These are phyloP conservation scores for Noctua janthina DNA, from an alignment of 2,888 invertebrate genomes.

Conservation along the genomic window DNA sequence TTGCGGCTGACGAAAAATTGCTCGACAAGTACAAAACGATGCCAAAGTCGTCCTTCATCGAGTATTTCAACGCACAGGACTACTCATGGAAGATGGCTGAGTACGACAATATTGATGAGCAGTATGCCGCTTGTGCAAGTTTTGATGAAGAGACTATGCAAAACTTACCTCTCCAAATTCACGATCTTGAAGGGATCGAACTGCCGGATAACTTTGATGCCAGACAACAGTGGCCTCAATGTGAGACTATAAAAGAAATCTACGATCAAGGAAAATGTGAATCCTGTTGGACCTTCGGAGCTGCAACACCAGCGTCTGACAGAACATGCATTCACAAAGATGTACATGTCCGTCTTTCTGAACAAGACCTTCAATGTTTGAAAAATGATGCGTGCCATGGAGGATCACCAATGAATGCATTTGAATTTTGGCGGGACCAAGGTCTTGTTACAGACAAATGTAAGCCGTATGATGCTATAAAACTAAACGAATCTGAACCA, in stretches of 20 bases:
- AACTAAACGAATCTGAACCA: background rate
- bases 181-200: slow-evolving; percentile 1
- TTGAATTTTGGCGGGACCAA: slow-evolving; percentile 5
- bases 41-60: slow-evolving; percentile 41
- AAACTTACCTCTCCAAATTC: slow-evolving; percentile 3
- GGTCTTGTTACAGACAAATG: slow-evolving; percentile 50
- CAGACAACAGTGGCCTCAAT: slow-evolving; percentile 44
- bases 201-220: slow-evolving; percentile 52
- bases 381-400: background rate
- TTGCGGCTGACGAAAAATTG: slow-evolving; percentile 2
- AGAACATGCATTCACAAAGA: slow-evolving; percentile 57
- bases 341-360: slow-evolving; percentile 40
- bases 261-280: slow-evolving; percentile 32
- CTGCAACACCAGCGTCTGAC: slow-evolving; percentile 48
- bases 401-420: background rate
- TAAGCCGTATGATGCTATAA: slow-evolving; percentile 36
- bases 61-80: slow-evolving; percentile 53
- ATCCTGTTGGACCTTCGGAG: slow-evolving; percentile 55
- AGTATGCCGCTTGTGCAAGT: background rate
- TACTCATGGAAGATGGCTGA: slow-evolving; percentile 51
- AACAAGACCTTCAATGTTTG: slow-evolving; percentile 48
- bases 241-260: slow-evolving; percentile 44
- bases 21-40: slow-evolving; percentile 23
- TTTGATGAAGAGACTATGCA: background rate
- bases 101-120: background rate